These are phyloP conservation scores for Xerus inauris DNA, from an alignment of 2,113 vertebrate species.

Conservation along the genomic window DNA sequence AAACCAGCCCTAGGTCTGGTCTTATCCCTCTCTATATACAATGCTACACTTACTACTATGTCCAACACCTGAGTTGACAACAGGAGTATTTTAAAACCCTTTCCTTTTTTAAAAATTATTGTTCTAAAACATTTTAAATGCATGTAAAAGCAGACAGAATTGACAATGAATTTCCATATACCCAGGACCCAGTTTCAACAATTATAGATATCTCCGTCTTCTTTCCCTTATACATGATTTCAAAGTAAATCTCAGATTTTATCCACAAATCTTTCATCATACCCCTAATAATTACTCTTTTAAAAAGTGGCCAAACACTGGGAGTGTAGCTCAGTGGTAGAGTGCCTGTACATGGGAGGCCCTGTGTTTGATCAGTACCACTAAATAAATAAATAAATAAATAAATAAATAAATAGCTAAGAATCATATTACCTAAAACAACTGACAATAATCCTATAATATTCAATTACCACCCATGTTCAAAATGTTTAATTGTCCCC, in stretches of 20 bases:
- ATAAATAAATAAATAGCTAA: not conserved
- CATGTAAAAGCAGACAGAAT: not conserved
- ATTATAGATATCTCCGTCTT: not conserved
- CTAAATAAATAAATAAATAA: too few species aligned
- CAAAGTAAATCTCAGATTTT: conserved; percentile 36
- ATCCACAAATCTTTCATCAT: not conserved
- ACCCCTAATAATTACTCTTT: not conserved
- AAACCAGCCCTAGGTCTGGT: not conserved
- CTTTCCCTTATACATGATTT: not conserved
- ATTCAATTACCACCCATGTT: not conserved
- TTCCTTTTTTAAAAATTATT: not conserved
- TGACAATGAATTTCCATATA: not conserved
- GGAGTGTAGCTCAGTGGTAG: not conserved
- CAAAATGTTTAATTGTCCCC: not conserved
- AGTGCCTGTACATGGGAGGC: not conserved
- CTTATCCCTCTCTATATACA: not conserved
- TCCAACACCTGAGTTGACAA: not conserved
- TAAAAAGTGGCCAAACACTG: not conserved
- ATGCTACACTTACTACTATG: not conserved
- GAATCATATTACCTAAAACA: conserved; percentile 17
- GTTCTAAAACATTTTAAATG: not conserved
- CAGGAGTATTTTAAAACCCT: not conserved
- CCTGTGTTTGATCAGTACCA: not conserved
- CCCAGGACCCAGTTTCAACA: not conserved
- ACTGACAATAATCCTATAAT: not conserved